Conservation (phyloP, 2,888 invertebrate genomes). For the Gryllus longicercus region DNA sequence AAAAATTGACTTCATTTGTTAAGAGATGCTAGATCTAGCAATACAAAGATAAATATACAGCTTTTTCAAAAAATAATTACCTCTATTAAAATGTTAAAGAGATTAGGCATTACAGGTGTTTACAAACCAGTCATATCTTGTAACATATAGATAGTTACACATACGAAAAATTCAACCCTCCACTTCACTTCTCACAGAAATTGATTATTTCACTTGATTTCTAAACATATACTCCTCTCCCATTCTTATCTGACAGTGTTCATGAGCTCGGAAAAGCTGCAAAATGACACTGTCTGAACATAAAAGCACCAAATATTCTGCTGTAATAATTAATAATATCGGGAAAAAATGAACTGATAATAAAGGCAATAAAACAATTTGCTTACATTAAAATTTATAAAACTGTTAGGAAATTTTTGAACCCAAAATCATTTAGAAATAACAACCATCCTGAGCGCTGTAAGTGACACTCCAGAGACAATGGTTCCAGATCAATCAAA, state of each 20-base stretch:
- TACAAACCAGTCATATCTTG: slow-evolving; percentile 5
- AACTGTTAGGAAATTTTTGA: too few species aligned
- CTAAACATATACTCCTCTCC: not conserved
- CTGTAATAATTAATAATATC: slow-evolving; percentile 2
- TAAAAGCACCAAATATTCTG: slow-evolving; percentile 17
- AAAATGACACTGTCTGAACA: slow-evolving; percentile 6
- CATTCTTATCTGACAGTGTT: not conserved
- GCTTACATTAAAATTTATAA: too few species aligned
- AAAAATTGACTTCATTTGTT: slow-evolving; percentile 11
- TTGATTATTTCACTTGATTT: not conserved
- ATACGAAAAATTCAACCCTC: not conserved
- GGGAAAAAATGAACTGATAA: not conserved
- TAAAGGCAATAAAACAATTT: not conserved
- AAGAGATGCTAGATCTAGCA: not conserved
- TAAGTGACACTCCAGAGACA: not conserved
- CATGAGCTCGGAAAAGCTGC: not conserved
- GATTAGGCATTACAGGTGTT: slow-evolving; percentile 10
- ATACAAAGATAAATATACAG: slow-evolving; percentile 1
- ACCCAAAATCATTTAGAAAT: too few species aligned
- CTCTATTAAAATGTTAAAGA: slow-evolving; percentile 1
- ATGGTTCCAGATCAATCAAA: not conserved
- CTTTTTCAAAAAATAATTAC: not conserved
- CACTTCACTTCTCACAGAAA: not conserved
- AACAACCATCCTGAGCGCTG: too few species aligned
- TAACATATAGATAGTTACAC: not conserved